Evolutionary conservation across 1,140 invertebrate genomes (phyloP), one percentile per base, ranked within the genome.

Genomic region (Drosophila miranda): DNA sequence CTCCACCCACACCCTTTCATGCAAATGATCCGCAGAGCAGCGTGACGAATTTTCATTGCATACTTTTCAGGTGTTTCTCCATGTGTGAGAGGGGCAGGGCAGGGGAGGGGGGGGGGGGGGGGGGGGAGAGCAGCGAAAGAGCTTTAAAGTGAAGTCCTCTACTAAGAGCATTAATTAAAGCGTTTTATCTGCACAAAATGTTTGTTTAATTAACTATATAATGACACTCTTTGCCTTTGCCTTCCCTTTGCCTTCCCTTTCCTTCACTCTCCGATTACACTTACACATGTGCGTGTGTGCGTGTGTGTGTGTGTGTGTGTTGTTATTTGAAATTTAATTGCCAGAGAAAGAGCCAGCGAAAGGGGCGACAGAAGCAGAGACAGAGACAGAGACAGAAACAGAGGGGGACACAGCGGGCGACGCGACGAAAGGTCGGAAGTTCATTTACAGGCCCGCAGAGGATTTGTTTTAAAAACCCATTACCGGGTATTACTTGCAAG

Each of bases 391-490:
- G 28, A 7, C 26, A 28, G 49, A 30, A 1, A 19, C 3, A n/a
- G 6, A 6, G n/a, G 6, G 1, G 1, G 23, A 8, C 11, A 38
- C 34, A 38, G 48, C 13, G 53, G n/a, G 23, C 38, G 41, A 34
- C 6, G 34, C 45, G 16, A 44, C 6, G 34, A 11, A 11, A 19
- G 14, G 34, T 41, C 44, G 19, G 45, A 38, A 45, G 41, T 57
- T 81, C 60, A 66, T 78, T 75, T 83, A 61, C 69, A 76, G 68
- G 77, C 73, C 82, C 81, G 82, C 68, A 86, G 82, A 69, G 81
- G 82, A 86, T 86, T 86, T 86, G 81, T 62, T 87, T 86, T 87
- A 86, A 86, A 86, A 86, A 87, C 78, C 81, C 81, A 86, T 86
- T 86, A 86, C 83, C 73, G 78, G 60, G 82, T 81, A 86, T 87